phyloP scores from a whole-genome alignment of 2,797 vertebrate genomes.

The Ctenopoma kingsleyae region DNA sequence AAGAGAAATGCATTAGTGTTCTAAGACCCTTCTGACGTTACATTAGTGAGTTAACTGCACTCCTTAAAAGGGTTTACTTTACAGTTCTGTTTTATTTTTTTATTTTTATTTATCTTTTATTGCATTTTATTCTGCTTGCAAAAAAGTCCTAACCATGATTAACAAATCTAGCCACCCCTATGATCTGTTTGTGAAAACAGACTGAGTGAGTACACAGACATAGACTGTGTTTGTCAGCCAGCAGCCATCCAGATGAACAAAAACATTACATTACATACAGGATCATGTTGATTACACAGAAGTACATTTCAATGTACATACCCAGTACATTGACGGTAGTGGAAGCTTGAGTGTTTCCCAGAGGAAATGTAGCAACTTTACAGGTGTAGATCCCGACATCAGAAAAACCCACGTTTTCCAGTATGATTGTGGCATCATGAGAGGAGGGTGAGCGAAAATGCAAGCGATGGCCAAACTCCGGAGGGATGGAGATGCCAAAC shows the following conservation, averaged over 20 bases:
- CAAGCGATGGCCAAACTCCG: conserved; percentile 89
- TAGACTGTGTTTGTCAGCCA: conserved; percentile 5
- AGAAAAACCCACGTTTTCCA: conserved; percentile 93
- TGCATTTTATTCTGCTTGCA: conserved; percentile 19
- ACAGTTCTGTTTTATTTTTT: conserved; percentile 10
- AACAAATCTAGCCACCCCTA: conserved; percentile 37
- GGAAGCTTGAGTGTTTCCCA: conserved; percentile 94
- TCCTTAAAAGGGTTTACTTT: background rate
- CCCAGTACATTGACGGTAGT: conserved; percentile 93
- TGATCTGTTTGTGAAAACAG: conserved; percentile 32
- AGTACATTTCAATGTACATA: background rate
- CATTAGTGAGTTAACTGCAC: conserved; percentile 15
- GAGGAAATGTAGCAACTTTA: conserved; percentile 96
- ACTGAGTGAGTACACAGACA: background rate
- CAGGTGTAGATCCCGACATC: conserved; percentile 95
- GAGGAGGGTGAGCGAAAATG: conserved; percentile 92
- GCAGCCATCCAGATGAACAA: conserved; percentile 29
- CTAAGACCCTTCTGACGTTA: background rate
- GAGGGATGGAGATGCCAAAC: conserved; percentile 93
- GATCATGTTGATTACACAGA: background rate
- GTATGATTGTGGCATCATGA: conserved; percentile 92
- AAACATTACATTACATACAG: background rate
- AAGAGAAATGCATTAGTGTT: background rate
- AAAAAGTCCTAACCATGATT: conserved; percentile 17
- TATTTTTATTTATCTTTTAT: background rate